phyloP scores from a whole-genome alignment of 2,888 invertebrate species.

The Nomada ferruginata region DNA sequence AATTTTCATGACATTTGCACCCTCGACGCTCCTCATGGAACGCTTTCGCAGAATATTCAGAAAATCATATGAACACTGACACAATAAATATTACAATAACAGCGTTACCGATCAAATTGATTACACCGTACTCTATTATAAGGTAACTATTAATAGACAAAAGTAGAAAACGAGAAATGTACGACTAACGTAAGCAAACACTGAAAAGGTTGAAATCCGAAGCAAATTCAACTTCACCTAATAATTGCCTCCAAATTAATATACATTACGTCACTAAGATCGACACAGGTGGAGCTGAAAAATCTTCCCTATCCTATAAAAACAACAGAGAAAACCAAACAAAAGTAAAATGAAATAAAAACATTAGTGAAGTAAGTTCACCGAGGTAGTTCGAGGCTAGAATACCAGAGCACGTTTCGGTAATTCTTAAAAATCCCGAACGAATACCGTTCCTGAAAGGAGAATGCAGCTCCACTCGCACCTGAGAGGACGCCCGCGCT shows the following conservation, averaged over 20 bases:
- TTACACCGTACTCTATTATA: too few relatives aligned
- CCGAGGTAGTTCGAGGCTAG: slow-evolving; percentile 19
- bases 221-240: background rate
- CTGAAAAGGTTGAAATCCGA: too few relatives aligned
- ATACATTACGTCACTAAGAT: background rate
- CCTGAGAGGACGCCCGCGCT: slow-evolving; percentile 47
- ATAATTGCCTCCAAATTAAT: background rate
- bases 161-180: background rate
- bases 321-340: background rate
- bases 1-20: background rate
- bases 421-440: slow-evolving; percentile 54
- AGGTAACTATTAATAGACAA: too few relatives aligned
- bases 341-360: background rate
- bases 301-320: background rate
- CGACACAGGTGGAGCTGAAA: background rate
- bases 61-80: background rate
- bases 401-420: slow-evolving; percentile 48
- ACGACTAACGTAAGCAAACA: background rate
- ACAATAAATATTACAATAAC: background rate
- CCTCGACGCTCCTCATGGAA: background rate
- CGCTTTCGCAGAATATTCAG: background rate
- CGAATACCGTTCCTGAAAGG: slow-evolving; percentile 43
- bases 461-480: slow-evolving; percentile 43
- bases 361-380: slow-evolving; percentile 31
- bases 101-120: too few relatives aligned